Evolutionary conservation across 2,113 vertebrate genomes (phyloP), one percentile per base, ranked within the genome.

Genomic region (Corvus cornix): DNA sequence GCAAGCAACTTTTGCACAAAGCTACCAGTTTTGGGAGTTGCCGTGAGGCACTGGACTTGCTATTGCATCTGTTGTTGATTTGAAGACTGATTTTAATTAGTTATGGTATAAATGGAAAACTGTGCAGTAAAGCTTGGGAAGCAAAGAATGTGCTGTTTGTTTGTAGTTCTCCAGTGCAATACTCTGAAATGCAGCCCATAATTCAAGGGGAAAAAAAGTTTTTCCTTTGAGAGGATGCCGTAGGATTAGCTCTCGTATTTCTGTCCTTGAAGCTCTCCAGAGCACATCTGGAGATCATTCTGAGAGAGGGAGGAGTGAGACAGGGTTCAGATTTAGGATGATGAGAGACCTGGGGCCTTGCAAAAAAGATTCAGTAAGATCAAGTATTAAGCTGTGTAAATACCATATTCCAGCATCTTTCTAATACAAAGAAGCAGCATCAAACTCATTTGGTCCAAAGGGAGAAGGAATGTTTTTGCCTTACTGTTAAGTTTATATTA

Each of bases 81-180:
- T 97, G 93, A 96, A 95, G 92, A 87, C 72, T 94, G 69, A 76
- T 96, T 97, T 96, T 95, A 96, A 96, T 97, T 97, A 97, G 89
- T 93, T 97, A 95, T 72, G 30, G 77, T 95, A 94, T 87, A 97
- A 94, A 96, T 96, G 91, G 94, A 94, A 97, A 97, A 91, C 31
- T 89, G 44, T 78, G 74, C 75, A 78, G 67, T 87, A 84, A 94
- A 84, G 84, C 74, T 84, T 90, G 74, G 84, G 86, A 93, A 96
- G 95, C 3, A 82, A 92, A 85, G 87, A 94, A 86, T 89, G 84
- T 89, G 68, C 76, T 93, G 49, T 94, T 96, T 95, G 86, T 93
- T 90, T 96, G 91, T 92, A 76, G 69, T 85, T 72, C 49, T 95
- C 41, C 43, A 86, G 73, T 41, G 35, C 73, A 79, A 60, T 78